Evolutionary conservation across 2,888 invertebrate species (phyloP), one percentile per base, ranked within the genome.

Genomic region (Polymixis flavicincta): DNA sequence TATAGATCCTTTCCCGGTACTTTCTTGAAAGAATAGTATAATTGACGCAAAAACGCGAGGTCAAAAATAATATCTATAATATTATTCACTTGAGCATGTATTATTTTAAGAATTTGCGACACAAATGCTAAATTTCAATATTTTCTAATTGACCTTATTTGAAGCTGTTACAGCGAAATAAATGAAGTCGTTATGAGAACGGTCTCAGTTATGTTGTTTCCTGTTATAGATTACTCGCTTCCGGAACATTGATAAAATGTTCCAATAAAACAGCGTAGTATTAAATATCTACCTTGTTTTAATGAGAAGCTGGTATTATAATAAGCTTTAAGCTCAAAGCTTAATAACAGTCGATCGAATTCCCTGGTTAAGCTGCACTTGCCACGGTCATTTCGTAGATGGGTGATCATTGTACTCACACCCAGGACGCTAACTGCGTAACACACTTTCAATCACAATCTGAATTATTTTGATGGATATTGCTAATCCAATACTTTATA

Each of bases 171-270:
- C 57, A 80, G 48, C 63, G 37, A 66, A 73, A 71, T 66, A 71
- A 76, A 78, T 76, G 22, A 71, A 74, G 48, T 61, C 61, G 74
- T 74, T 74, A 66, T 78, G 65, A 75, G 81, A 87, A 76, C 80
- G 83, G 75, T 74, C 81, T 85, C 80, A 84, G 74, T 82, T 82
- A 63, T 75, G 70, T 86, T 87, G 83, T 91, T 92, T 93, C 92
- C 92, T 92, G 92, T 90, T 92, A 84, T 84, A 91, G 90, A 92
- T 92, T 91, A 91, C 78, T 78, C 86, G 83, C 87, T 92, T 93
- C 93, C 87, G 89, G 93, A 92, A 93, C 76, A 72, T 74, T 84
- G 91, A 91, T 92, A 92, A 92, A 89, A 87, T 83, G 88, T 87
- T n/a, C 76, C 80, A 88, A 88, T 89, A 88, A 89, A 86, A 84